Base-by-base conservation (phyloP, 1,140 invertebrate species). In the Drosophila lacteicornis region DNA sequence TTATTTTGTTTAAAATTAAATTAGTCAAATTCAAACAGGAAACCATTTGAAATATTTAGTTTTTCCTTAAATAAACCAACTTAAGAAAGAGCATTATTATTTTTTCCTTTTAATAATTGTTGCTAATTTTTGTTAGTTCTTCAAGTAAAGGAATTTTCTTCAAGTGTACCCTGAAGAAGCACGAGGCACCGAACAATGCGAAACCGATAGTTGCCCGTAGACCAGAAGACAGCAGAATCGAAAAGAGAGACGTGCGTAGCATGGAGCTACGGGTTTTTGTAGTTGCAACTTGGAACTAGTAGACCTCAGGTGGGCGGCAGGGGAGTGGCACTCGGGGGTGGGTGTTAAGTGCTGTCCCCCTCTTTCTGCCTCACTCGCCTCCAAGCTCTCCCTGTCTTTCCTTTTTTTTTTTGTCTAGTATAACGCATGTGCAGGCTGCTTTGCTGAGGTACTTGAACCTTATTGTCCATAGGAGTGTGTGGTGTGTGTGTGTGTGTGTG, bases 371-470 rank as follows among this genome's bases (percentile, higher is more conserved):
- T 13, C 49, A 36, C 33, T 19, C 22, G 22, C 3, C 22, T 3
- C 22, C 22, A 25, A 25, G 22, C 22, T 25, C 22, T 25, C 25
- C 42, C 15, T 42, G 40, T 55, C 65, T 25, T 22, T 36, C 30
- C 38, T 33, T 19, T 50, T 50, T 30, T 61, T 58, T 73, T 50
- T 56, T 51, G 66, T 69, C 66, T 71, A 71, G 61, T 43, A 45
- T 46, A 50, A 83, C 84, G 80, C 84, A 88, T 80, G 78, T 71
- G 84, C 66, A 55, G 80, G 49, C 57, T 58, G 81, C 81, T 90
- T 56, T 68, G 33, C 45, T 43, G 81, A 90, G 84, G 85, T 88
- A 88, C 84, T 88, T 88, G 84, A 88, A 88, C 84, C 85, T 75
- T 82, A 75, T 57, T 75, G 80, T 76, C 51, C 56, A 60, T 68